Evolutionary conservation across 2,113 vertebrate species (phyloP).

Genomic region (Quiscalus mexicanus): DNA sequence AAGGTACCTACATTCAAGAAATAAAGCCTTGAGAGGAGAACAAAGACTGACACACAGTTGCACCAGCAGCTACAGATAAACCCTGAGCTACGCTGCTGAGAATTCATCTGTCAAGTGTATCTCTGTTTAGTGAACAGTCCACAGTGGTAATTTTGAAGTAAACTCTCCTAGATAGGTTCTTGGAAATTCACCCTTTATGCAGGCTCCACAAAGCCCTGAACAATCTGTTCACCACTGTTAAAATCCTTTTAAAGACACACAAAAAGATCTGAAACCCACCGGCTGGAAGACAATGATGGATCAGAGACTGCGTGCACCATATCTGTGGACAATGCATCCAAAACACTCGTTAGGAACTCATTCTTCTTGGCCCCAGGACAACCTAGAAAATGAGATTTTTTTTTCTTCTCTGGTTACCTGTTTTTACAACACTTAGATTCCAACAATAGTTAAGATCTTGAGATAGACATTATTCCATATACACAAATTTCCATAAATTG

Average conservation of each 20-base stretch:
- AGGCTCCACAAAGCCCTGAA: background rate
- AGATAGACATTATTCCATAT: background rate
- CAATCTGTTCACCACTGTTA: background rate
- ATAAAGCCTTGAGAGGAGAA: background rate
- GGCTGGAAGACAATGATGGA: conserved; percentile 83
- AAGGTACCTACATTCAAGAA: background rate
- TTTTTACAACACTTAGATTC: background rate
- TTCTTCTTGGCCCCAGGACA: conserved; percentile 95
- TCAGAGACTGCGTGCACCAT: conserved; percentile 96
- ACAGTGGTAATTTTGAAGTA: background rate
- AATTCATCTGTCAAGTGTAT: background rate
- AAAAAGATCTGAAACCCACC: conserved; percentile 71
- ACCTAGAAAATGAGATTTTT: conserved; percentile 75
- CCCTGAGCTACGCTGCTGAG: background rate
- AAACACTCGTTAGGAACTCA: conserved; percentile 94
- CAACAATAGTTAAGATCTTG: background rate
- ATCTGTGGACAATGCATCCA: conserved; percentile 94
- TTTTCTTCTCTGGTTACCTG: background rate
- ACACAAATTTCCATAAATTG: background rate
- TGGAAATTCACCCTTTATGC: background rate
- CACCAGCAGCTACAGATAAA: background rate
- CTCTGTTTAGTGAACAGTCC: background rate
- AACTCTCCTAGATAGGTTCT: background rate
- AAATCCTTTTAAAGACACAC: background rate
- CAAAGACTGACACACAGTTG: background rate